Base-by-base conservation (phyloP, 2,113 vertebrate genomes). In the Channa argus region DNA sequence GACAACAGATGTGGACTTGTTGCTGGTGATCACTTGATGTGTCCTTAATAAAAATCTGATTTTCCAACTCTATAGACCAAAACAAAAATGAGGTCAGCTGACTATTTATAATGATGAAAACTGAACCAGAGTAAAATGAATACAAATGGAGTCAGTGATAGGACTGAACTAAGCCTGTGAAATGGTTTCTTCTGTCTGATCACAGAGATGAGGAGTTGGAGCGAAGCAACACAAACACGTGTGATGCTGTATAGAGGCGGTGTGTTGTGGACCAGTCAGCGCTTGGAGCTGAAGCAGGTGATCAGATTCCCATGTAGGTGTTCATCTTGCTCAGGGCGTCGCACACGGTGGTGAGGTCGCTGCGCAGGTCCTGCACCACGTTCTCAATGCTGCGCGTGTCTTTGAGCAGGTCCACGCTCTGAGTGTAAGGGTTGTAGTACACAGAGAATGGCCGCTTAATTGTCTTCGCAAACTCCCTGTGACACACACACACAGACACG, bases 271-370 rank as follows among this genome's bases (percentile, higher is more conserved):
- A 39, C 58, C 74, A 71, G 59, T 74, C 41, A 41, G 63, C 50
- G 51, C 55, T 9, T 45, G 47, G 2, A 46, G 3, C 24, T 2
- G 44, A 9, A 2, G 33, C 7, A 0, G 54, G 38, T 12, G 39
- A 5, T 96, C 93, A 99, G 86, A 99, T 98, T 24, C 97, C 97
- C 89, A 99, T 94, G 86, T 99, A 97, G 76, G 95, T 96, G 94
- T 99, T 98, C 97, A 99, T 99, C 93, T 99, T 98, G 54, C 95
- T 95, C 88, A 99, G 94, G 53, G 98, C 97, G 71, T 99, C 97
- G 41, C 97, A 98, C 85, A 99, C 96, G 0, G 96, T 98, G 91
- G 96, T 98, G 54, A 99, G 92, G 93, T 99, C 97, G 0, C 97
- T 96, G 80, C 98, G 96, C 34, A 99, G 95, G 82, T 98, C 97